Conservation (phyloP, 2,888 invertebrate species). For the Mantis religiosa region DNA sequence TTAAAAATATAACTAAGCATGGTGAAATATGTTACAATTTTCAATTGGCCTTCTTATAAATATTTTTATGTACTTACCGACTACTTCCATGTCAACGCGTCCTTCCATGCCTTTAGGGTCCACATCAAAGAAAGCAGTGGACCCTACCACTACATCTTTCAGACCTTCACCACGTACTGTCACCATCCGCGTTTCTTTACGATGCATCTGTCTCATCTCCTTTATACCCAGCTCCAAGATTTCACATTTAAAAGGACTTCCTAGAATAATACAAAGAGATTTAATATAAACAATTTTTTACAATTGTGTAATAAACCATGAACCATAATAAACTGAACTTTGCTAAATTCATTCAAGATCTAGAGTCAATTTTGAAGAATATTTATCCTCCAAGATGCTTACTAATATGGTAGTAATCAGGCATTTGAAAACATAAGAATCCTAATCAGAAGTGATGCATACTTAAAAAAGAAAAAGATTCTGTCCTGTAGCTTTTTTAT, state of each 20-base stretch:
- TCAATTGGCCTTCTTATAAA: neutral
- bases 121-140: conserved; percentile 45
- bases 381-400: too few species aligned
- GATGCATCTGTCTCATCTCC: conserved; percentile 36
- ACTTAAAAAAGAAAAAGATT: too few species aligned
- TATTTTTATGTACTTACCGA: conserved; percentile 41
- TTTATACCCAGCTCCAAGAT: conserved; percentile 48
- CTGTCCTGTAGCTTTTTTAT: too few species aligned
- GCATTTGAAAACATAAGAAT: too few species aligned
- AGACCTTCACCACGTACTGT: conserved; percentile 44
- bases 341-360: too few species aligned
- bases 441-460: too few species aligned
- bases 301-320: too few species aligned
- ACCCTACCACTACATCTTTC: conserved; percentile 44
- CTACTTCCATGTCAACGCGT: conserved; percentile 48
- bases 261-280: conserved; percentile 40
- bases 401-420: too few species aligned
- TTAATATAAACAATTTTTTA: too few species aligned
- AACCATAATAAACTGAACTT: too few species aligned
- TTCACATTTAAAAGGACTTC: conserved; percentile 84
- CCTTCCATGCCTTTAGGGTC: conserved; percentile 48
- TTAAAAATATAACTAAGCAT: too few species aligned
- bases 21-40: neutral
- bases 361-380: too few species aligned
- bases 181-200: conserved; percentile 36